Evolutionary conservation across 2,113 vertebrate genomes (phyloP).

Genomic region (Oostethus manadensis): DNA sequence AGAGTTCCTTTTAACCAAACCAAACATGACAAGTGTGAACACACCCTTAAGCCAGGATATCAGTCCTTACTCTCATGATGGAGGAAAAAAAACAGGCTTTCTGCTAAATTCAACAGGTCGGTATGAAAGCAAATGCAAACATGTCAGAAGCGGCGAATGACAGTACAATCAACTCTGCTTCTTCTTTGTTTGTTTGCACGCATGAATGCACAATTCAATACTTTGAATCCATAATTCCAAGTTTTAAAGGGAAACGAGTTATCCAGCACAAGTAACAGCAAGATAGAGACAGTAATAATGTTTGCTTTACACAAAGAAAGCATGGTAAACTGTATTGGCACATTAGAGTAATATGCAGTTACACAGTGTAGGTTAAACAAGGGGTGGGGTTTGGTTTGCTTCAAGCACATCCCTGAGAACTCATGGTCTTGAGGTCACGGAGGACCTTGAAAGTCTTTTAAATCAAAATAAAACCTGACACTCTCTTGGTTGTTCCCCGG

Average conservation of each 20-base stretch:
- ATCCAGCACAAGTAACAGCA: slow-evolving; percentile 4
- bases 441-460: slow-evolving; percentile 44
- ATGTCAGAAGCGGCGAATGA: background rate
- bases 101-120: slow-evolving; percentile 70
- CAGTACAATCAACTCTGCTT: slow-evolving; percentile 31
- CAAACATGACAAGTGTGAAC: no score
- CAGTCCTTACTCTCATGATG: no score
- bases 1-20: no score
- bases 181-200: slow-evolving; percentile 15
- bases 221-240: slow-evolving; percentile 16
- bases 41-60: no score
- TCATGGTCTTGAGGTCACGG: slow-evolving; percentile 43
- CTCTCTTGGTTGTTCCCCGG: slow-evolving; percentile 17
- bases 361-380: background rate
- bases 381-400: slow-evolving; percentile 34
- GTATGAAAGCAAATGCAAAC: slow-evolving; percentile 55
- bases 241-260: slow-evolving; percentile 20
- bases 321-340: slow-evolving; percentile 35
- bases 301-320: slow-evolving; percentile 18
- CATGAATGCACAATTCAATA: slow-evolving; percentile 18
- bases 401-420: slow-evolving; percentile 65
- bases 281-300: background rate
- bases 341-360: slow-evolving; percentile 40
- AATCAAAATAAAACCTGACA: slow-evolving; percentile 22
- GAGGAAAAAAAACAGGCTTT: slow-evolving; percentile 36